Percentiles rank a stretch among this genome's conserved stretches.
Evolutionary conservation across 2,888 invertebrate species (phyloP).

Genomic region (Dynastes hyllus): DNA sequence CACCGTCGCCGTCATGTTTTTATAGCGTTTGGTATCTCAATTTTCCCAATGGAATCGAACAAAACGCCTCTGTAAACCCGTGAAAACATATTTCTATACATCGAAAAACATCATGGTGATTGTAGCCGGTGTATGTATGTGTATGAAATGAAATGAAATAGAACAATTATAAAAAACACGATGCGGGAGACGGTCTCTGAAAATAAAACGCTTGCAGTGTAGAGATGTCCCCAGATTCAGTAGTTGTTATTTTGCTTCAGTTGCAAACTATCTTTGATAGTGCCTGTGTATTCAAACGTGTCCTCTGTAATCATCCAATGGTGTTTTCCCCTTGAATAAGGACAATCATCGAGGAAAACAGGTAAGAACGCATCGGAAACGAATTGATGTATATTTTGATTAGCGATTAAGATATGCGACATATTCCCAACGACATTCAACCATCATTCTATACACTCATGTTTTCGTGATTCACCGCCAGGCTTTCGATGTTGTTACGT

Average conservation of each 20-base stretch:
- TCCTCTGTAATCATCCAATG: background rate
- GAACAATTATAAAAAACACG: conserved; percentile 64
- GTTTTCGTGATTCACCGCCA: conserved; percentile 57
- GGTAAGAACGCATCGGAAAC: background rate
- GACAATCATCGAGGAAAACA: background rate
- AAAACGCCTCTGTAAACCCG: background rate
- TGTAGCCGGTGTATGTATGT: conserved; percentile 1
- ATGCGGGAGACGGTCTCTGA: conserved; percentile 70
- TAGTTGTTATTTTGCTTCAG: conserved; percentile 63
- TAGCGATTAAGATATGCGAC: conserved; percentile 42
- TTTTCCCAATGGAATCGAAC: background rate
- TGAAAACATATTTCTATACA: background rate
- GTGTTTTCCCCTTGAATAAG: background rate
- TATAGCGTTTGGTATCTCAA: background rate
- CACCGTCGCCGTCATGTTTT: conserved; percentile 1
- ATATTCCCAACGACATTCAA: conserved; percentile 36
- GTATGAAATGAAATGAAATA: conserved; percentile 54
- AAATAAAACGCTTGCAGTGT: conserved; percentile 70
- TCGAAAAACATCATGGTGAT: conserved; percentile 34
- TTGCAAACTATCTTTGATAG: conserved; percentile 64
- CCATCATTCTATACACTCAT: conserved; percentile 52
- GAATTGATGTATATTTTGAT: conserved; percentile 23
- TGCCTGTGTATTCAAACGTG: conserved; percentile 60
- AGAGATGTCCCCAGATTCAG: conserved; percentile 69
- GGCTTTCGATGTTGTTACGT: conserved; percentile 28